Conservation (phyloP, 2,888 invertebrate genomes). For the Caenorhabditis doughertyi region DNA sequence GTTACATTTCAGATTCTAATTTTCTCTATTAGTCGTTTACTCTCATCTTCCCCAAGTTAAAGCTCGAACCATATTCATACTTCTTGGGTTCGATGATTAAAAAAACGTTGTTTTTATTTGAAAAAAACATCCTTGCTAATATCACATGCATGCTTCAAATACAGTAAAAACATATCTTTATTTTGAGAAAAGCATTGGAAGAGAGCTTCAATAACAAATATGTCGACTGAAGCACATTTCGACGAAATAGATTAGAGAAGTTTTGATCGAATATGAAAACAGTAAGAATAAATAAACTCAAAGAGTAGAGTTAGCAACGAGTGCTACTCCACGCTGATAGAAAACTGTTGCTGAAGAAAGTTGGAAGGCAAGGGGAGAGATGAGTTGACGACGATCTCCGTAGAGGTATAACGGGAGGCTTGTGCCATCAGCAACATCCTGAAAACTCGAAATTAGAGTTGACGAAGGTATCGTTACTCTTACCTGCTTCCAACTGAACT, state of each 20-base stretch:
- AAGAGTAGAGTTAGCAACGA: slow-evolving; percentile 89
- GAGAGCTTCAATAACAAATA: too few species aligned
- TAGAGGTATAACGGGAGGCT: slow-evolving; percentile 97
- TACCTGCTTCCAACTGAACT: slow-evolving; percentile 68
- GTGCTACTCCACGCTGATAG: slow-evolving; percentile 97
- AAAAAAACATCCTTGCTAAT: too few species aligned
- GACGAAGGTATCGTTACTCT: neutral
- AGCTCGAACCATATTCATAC: too few species aligned
- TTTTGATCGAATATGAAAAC: neutral
- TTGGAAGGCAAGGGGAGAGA: slow-evolving; percentile 96
- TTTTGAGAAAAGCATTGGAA: neutral
- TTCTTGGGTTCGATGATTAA: too few species aligned
- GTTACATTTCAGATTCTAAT: too few species aligned
- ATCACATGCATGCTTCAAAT: too few species aligned
- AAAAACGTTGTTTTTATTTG: too few species aligned
- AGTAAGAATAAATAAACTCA: slow-evolving; percentile 21
- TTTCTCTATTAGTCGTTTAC: too few species aligned
- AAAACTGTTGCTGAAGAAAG: slow-evolving; percentile 88
- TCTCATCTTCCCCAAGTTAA: too few species aligned
- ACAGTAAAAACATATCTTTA: neutral
- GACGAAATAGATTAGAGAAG: too few species aligned
- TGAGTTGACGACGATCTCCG: slow-evolving; percentile 93
- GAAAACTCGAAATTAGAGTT: slow-evolving; percentile 69
- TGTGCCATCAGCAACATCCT: slow-evolving; percentile 86
- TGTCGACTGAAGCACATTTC: too few species aligned